phyloP scores from a whole-genome alignment of 2,888 invertebrate species.

The Rhingia campestris region DNA sequence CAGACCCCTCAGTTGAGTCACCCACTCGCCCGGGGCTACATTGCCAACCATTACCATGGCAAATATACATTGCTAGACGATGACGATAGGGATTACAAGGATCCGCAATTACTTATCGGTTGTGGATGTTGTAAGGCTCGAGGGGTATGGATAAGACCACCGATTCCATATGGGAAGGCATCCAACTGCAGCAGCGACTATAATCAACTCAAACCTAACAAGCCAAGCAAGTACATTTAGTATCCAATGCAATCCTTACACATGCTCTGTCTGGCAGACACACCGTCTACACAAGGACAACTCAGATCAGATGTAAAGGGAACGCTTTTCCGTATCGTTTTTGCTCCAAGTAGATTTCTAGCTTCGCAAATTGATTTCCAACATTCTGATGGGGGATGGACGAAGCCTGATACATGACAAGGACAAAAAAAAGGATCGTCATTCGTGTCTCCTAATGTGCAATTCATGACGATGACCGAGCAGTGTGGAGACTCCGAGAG shows the following conservation, averaged over 20 bases:
- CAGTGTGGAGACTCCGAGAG: neutral
- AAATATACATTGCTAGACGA: conserved; percentile 47
- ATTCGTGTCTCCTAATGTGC: conserved; percentile 22
- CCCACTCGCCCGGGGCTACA: no score
- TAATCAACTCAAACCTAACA: conserved; percentile 65
- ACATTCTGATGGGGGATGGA: conserved; percentile 42
- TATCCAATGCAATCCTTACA: conserved; percentile 46
- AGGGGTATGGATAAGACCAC: conserved; percentile 7
- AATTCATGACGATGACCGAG: conserved; percentile 25
- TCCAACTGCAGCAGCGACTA: conserved; percentile 22
- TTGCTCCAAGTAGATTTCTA: conserved; percentile 7
- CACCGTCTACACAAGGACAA: conserved; percentile 33
- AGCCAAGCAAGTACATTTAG: conserved; percentile 29
- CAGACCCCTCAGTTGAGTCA: neutral
- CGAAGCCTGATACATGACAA: conserved; percentile 30
- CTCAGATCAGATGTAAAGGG: neutral
- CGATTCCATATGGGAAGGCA: neutral
- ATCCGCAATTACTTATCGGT: conserved; percentile 65
- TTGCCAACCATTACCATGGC: conserved; percentile 1
- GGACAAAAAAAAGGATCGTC: neutral
- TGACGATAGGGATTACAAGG: conserved; percentile 64
- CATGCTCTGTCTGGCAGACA: conserved; percentile 12
- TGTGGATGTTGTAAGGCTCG: conserved; percentile 26
- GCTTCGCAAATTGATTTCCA: conserved; percentile 66
- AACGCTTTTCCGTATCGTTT: neutral